Base-by-base conservation (phyloP, 2,797 vertebrate species). In the Xerus rutilus region DNA sequence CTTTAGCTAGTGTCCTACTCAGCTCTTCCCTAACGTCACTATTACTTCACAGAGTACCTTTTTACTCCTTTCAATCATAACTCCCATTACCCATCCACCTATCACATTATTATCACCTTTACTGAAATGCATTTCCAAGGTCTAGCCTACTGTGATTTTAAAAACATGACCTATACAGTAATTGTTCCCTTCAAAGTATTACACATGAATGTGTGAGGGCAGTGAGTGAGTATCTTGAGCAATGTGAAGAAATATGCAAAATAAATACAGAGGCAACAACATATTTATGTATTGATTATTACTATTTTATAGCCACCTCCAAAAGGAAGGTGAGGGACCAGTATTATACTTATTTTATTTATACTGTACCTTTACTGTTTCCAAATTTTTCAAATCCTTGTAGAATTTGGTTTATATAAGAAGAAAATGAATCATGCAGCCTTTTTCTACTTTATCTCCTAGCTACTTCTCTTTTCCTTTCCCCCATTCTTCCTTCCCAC, bases 311-410 rank as follows among this genome's bases (percentile, higher is more conserved):
- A 82, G 23, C 43, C 91, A 82, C 32, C 30, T 94, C 43, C 15
- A 76, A 88, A 81, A 88, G 47, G 23, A 91, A 85, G 52, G 7
- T 28, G 11, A 76, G 17, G 23, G 95, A 52, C 21, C 0, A 0
- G 28, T 12, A 78, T 85, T 59, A 85, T 28, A 88, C 82, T 89
- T 2, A 93, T 95, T 97, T 83, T 79, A 89, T 93, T 96, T 70
- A 83, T 32, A 17, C 47, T 62, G 3, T 8, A 86, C 9, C 30
- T 64, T 86, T 88, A 25, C 30, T 86, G 10, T 45, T 93, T 78
- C 54, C 32, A 64, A 69, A 77, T 93, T 89, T 89, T 21, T 23
- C 73, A 89, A 73, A 69, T 86, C 17, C 28, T 4, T 86, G 12
- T 93, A 11, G 35, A 94, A 69, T 91, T 52, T 62, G 77, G 15